A percentile compares a stretch with the other conserved stretches of the same genome.
Evolutionary conservation across 2,888 invertebrate genomes (phyloP).

Genomic region (Mylabris sibirica): DNA sequence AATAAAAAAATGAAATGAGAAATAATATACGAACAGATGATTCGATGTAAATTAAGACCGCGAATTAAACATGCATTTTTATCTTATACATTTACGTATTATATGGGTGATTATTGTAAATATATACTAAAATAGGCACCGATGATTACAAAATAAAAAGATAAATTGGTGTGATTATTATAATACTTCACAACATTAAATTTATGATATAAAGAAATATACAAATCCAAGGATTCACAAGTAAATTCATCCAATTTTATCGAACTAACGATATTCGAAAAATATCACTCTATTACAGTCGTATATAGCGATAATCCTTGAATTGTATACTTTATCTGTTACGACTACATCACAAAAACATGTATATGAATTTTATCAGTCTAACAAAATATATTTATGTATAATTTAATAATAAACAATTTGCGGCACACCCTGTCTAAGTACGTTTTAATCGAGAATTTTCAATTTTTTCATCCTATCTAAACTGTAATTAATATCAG

Average conservation of each 20-base stretch:
- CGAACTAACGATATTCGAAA: conserved; percentile 6
- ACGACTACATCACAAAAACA: conserved; percentile 31
- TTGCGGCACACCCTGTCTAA: conserved; percentile 36
- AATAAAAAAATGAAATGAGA: conserved; percentile 2
- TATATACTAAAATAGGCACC: conserved; percentile 33
- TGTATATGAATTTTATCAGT: conserved; percentile 34
- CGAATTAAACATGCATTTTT: conserved; percentile 27
- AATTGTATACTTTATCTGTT: conserved; percentile 20
- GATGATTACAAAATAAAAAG: conserved; percentile 29
- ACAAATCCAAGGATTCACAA: background rate
- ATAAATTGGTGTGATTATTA: conserved; percentile 32
- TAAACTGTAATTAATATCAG: conserved; percentile 33
- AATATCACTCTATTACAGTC: conserved; percentile 12
- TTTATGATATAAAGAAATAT: conserved; percentile 12
- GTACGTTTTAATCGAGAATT: conserved; percentile 25
- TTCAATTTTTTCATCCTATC: conserved; percentile 19
- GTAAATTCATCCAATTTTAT: background rate
- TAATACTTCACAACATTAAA: conserved; percentile 32
- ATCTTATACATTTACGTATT: background rate
- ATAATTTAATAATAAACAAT: conserved; percentile 33
- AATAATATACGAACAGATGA: conserved; percentile 28
- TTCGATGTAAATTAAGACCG: conserved; percentile 31
- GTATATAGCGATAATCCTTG: background rate
- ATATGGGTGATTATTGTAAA: background rate
- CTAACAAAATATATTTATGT: conserved; percentile 34